A percentile compares a stretch with the other conserved stretches of the same genome.
Conservation (phyloP, 1,140 invertebrate genomes). For the Steinernema khuongi region DNA sequence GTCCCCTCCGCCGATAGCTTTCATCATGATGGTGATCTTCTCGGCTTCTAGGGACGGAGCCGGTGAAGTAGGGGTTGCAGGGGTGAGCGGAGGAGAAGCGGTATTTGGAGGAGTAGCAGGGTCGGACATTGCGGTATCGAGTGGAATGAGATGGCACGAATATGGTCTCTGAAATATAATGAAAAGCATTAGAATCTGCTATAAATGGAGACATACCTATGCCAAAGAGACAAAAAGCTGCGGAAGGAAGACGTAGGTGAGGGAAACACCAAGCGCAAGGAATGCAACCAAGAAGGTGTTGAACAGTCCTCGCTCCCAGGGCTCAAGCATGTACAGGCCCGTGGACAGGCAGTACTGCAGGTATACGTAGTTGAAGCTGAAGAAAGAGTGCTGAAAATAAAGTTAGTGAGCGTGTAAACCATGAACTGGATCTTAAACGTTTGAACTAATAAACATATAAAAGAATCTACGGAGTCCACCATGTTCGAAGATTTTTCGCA, state of each 20-base stretch:
- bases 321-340: conserved; percentile 4
- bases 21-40: not conserved
- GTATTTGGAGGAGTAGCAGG: not conserved
- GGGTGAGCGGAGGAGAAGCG: not conserved
- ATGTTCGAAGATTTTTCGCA: too few relatives aligned
- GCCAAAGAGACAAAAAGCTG: not conserved
- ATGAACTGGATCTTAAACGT: too few relatives aligned
- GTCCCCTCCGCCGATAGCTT: not conserved
- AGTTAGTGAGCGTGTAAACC: too few relatives aligned
- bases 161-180: too few relatives aligned
- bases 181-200: too few relatives aligned
- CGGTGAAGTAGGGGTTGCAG: not conserved
- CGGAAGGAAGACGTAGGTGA: not conserved
- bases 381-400: too few relatives aligned
- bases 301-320: conserved; percentile 11
- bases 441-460: too few relatives aligned
- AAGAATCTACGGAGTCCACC: too few relatives aligned
- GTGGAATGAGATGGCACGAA: not conserved
- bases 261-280: not conserved
- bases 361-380: too few relatives aligned
- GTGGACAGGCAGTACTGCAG: not conserved
- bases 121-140: not conserved
- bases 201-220: not conserved
- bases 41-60: too few relatives aligned
- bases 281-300: not conserved